phyloP scores from a whole-genome alignment of 30 jellyfish, hydroid and myxozoan species.

The Hydra vulgaris region DNA sequence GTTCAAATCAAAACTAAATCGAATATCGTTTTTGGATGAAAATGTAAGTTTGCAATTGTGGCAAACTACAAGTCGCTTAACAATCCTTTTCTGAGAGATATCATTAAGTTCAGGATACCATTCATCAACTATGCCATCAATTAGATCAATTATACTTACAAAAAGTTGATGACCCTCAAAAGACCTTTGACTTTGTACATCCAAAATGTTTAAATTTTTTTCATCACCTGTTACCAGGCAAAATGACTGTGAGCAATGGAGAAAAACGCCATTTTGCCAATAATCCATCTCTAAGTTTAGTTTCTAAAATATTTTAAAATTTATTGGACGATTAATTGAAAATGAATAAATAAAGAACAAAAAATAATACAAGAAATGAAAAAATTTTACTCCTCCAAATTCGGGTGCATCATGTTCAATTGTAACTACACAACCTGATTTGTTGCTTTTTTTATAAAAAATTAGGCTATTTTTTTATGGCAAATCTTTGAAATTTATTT shows the following conservation, averaged over 20 bases:
- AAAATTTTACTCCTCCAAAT: too few relatives aligned
- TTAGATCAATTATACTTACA: conserved; percentile 62
- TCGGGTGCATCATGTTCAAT: too few relatives aligned
- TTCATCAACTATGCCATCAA: conserved; percentile 68
- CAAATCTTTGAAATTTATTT: too few relatives aligned
- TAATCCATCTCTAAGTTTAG: conserved; percentile 24
- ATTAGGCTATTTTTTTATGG: too few relatives aligned
- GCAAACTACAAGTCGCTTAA: conserved; percentile 55
- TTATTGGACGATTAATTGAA: neutral
- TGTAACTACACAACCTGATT: too few relatives aligned
- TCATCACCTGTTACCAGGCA: conserved; percentile 24
- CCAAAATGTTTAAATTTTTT: conserved; percentile 7
- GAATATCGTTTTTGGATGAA: too few relatives aligned
- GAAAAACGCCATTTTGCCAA: conserved; percentile 72
- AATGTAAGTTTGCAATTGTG: conserved; percentile 24
- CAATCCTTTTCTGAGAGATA: conserved; percentile 3
- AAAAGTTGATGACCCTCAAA: conserved; percentile 57
- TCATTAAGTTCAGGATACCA: conserved; percentile 89
- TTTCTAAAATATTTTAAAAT: neutral
- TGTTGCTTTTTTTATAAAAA: too few relatives aligned
- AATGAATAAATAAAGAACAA: too few relatives aligned
- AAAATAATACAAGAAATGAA: too few relatives aligned
- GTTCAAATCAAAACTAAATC: conserved; percentile 36
- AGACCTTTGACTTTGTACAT: conserved; percentile 37
- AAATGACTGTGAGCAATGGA: conserved; percentile 50